Conservation (phyloP, 2,113 vertebrate species). For the Leucopsar rothschildi region DNA sequence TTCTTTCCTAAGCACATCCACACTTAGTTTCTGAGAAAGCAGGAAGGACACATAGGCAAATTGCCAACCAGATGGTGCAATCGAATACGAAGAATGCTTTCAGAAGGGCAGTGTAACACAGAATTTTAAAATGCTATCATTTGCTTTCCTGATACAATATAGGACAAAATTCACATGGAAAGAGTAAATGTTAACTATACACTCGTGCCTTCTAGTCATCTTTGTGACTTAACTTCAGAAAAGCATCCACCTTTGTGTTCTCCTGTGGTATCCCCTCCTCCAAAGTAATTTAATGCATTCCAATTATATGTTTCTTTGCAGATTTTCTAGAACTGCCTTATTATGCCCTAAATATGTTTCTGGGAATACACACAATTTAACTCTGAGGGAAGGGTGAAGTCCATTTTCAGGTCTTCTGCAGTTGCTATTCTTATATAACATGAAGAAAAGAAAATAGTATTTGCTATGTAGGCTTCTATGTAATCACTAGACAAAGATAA, state of each 20-base stretch:
- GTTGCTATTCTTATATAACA: not conserved
- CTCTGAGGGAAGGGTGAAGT: not conserved
- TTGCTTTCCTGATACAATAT: not conserved
- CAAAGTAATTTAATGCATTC: not conserved
- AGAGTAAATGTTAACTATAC: not conserved
- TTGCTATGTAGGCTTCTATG: not conserved
- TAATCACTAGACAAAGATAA: not conserved
- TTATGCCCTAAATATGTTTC: not conserved
- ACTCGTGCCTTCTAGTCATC: not conserved
- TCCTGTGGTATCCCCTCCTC: not conserved
- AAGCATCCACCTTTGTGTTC: not conserved
- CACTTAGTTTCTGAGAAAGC: constrained; percentile 10
- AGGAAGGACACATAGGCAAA: constrained; percentile 24
- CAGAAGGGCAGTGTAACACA: not conserved
- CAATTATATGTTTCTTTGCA: not conserved
- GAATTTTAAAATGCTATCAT: not conserved
- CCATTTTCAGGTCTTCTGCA: not conserved
- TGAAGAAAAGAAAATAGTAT: not conserved
- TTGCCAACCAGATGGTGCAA: constrained; percentile 20
- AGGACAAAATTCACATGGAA: not conserved
- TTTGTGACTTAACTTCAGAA: not conserved
- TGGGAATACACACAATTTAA: not conserved
- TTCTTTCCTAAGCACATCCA: constrained; percentile 1
- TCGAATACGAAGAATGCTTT: not conserved
- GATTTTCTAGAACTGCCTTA: not conserved